Evolutionary conservation across 2,888 invertebrate species (phyloP), one percentile per base, ranked within the genome.

Genomic region (Scelioninae gen. 2): DNA sequence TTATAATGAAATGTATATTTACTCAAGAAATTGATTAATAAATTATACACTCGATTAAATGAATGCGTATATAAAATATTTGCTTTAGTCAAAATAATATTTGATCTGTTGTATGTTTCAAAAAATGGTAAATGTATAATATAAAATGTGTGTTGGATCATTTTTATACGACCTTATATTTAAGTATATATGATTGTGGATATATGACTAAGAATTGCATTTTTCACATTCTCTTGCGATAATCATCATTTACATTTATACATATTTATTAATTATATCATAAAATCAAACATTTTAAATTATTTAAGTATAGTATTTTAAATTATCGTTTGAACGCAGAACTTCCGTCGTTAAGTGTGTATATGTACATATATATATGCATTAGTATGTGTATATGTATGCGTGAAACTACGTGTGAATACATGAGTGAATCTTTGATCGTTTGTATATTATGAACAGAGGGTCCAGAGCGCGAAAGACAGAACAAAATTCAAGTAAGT

Each of bases 361-460:
- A 10, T 43, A 19, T 43, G 45, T 18, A 9, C n/a, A n/a, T 28
- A 28, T 41, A 16, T 31, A 9, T 19, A 48, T 43, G 22, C n/a
- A n/a, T n/a, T n/a, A n/a, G n/a, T n/a, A 31, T 31, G 9, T 9
- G 10, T 7, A 9, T 9, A 31, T 31, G 7, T 10, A 22, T 22
- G 22, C 22, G 22, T 45, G 11, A 7, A 10, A 7, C 2, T 25
- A 19, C 48, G 43, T 11, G 7, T 43, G 31, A 25, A 15, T 61
- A 37, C 19, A 41, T 46, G 55, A 9, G 9, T 43, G 63, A 33
- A 28, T 18, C 41, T n/a, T 3, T 41, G 41, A n/a, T 16, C 10
- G 16, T 67, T 67, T 67, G 57, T 67, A 67, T 57, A 67, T 55
- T 67, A 57, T 67, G 65, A 65, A 57, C 41, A 35, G 31, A 48